These are phyloP conservation scores for Clinocottus analis DNA, from an alignment of 2,113 vertebrate genomes.

Conservation along the genomic window DNA sequence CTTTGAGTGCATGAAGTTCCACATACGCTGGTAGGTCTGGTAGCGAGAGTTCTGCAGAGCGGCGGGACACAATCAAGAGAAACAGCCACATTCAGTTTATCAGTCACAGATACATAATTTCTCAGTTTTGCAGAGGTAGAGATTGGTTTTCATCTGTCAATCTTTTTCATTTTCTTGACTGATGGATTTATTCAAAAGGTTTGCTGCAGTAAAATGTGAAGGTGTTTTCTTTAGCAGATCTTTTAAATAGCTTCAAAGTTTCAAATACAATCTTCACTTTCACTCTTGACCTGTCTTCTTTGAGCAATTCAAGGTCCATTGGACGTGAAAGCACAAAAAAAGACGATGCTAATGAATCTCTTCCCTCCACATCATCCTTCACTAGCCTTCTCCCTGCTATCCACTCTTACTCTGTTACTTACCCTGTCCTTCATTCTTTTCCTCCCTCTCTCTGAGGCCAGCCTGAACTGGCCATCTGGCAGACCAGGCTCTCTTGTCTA, in stretches of 20 bases:
- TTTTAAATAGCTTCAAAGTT: conserved; percentile 26
- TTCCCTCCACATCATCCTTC: conserved; percentile 36
- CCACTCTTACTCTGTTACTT: conserved; percentile 21
- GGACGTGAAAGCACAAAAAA: conserved; percentile 33
- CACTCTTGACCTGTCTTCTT: conserved; percentile 27
- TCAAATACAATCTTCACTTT: conserved; percentile 42
- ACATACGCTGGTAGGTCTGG: conserved; percentile 99
- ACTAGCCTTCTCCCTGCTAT: conserved; percentile 29
- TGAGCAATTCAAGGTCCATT: conserved; percentile 53
- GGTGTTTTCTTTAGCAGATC: background rate
- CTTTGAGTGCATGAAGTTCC: conserved; percentile 99
- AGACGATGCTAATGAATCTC: conserved; percentile 43
- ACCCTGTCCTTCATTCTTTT: conserved; percentile 8
- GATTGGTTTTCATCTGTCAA: conserved; percentile 14
- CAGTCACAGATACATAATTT: background rate
- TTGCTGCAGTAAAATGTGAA: background rate
- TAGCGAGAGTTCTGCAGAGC: conserved; percentile 94
- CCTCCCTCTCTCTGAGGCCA: conserved; percentile 12
- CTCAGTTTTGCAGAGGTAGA: background rate
- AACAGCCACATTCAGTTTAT: background rate
- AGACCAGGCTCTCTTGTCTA: background rate
- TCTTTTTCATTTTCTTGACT: conserved; percentile 19
- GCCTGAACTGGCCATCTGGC: background rate
- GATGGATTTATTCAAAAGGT: conserved; percentile 39
- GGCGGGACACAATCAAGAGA: background rate